Percentiles rank a stretch among this genome's conserved stretches.
phyloP scores from a whole-genome alignment of 2,113 vertebrate genomes.

The Bombycilla garrulus region DNA sequence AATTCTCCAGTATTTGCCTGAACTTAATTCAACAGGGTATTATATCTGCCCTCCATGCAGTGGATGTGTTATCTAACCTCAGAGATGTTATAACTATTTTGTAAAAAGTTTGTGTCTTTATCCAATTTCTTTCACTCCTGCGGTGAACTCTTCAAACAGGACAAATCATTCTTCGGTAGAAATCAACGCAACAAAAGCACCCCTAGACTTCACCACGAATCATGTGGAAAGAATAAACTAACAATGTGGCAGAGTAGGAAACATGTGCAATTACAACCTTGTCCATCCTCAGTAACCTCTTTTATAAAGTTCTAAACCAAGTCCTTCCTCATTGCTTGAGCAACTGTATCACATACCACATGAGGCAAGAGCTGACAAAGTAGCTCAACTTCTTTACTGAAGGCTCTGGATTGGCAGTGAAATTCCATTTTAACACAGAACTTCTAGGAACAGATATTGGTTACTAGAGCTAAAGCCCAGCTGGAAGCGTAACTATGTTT shows the following conservation, averaged over 20 bases:
- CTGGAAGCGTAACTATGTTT: background rate
- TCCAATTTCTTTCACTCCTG: fast-evolving
- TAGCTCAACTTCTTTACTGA: background rate
- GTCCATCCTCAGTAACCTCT: background rate
- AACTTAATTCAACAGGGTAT: background rate
- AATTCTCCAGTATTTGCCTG: background rate
- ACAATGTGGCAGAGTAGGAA: background rate
- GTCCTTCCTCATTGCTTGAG: background rate
- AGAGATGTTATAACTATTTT: background rate
- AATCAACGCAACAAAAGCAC: background rate
- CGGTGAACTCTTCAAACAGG: background rate
- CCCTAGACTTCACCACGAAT: background rate
- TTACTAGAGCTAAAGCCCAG: background rate
- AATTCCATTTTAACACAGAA: background rate
- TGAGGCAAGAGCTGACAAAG: background rate
- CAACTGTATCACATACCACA: background rate
- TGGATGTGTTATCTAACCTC: background rate
- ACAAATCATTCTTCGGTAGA: background rate
- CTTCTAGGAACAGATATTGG: background rate
- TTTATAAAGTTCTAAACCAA: background rate
- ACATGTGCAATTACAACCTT: background rate
- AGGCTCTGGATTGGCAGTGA: background rate
- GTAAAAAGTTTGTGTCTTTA: background rate
- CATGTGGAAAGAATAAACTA: background rate
- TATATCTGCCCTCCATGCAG: background rate